A percentile compares a stretch with the other conserved stretches of the same genome.
Evolutionary conservation across 2,797 vertebrate genomes (phyloP).

Genomic region (Tangara arthus): DNA sequence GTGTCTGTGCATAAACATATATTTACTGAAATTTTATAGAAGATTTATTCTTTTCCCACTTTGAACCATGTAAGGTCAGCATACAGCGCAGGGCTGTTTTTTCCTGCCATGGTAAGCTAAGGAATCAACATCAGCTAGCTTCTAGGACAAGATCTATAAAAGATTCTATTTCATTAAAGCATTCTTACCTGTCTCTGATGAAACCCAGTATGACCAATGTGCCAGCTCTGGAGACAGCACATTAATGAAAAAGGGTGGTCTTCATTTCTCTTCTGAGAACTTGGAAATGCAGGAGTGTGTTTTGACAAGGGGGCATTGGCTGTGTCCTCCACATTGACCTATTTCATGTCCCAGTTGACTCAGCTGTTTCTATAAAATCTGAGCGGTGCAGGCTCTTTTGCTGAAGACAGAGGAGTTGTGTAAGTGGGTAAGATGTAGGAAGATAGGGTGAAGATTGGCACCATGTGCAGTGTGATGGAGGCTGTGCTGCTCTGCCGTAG

Average conservation of each 20-base stretch:
- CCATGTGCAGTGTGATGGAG: fast-evolving
- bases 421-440: neutral
- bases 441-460: neutral
- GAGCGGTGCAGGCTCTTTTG: neutral
- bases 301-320: neutral
- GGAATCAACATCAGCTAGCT: neutral
- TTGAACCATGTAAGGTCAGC: neutral
- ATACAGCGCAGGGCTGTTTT: neutral
- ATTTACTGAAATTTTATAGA: neutral
- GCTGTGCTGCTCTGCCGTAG: neutral
- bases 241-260: neutral
- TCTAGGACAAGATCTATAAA: neutral
- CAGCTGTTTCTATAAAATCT: neutral
- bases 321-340: fast-evolving
- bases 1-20: neutral
- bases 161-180: neutral
- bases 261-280: neutral
- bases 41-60: neutral
- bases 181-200: neutral
- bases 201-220: neutral
- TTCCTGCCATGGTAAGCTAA: neutral
- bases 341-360: neutral
- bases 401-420: neutral
- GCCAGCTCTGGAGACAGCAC: neutral
- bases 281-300: neutral